These are phyloP conservation scores for Alligator mississippiensis DNA, from an alignment of 2,113 vertebrate genomes.

Conservation along the genomic window DNA sequence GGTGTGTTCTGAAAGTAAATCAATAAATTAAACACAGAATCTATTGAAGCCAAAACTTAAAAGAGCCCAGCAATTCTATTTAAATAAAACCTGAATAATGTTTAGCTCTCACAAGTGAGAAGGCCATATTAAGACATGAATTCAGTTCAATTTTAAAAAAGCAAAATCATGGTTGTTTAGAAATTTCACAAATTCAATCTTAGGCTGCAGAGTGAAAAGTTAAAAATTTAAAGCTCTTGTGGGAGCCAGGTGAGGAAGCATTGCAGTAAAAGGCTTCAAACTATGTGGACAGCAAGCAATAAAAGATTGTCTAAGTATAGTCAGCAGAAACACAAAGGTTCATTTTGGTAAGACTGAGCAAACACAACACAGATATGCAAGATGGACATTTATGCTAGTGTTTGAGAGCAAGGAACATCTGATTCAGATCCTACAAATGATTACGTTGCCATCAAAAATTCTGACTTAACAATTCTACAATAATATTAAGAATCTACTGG, in stretches of 20 bases:
- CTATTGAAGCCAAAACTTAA: neutral
- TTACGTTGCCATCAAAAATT: fast-evolving
- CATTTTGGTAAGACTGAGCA: neutral
- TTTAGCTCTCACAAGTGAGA: neutral
- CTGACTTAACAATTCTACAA: neutral
- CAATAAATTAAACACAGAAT: neutral
- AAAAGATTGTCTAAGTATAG: neutral
- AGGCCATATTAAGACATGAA: neutral
- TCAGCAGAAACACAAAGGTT: neutral
- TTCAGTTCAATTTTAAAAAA: neutral
- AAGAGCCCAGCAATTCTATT: neutral
- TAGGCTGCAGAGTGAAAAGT: no score
- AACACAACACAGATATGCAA: fast-evolving
- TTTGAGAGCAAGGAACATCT: fast-evolving
- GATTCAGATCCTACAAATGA: neutral
- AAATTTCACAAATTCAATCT: neutral
- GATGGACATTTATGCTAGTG: neutral
- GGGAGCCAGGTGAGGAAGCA: neutral
- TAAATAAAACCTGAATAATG: neutral
- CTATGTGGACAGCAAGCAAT: neutral
- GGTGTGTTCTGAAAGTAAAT: neutral
- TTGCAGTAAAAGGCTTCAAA: neutral
- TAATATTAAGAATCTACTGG: neutral
- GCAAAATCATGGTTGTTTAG: neutral
- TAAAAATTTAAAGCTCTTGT: neutral